These are phyloP conservation scores for Hydrozoanthus tunicans DNA, from an alignment of 64 coral and sea anemone species.

Conservation along the genomic window DNA sequence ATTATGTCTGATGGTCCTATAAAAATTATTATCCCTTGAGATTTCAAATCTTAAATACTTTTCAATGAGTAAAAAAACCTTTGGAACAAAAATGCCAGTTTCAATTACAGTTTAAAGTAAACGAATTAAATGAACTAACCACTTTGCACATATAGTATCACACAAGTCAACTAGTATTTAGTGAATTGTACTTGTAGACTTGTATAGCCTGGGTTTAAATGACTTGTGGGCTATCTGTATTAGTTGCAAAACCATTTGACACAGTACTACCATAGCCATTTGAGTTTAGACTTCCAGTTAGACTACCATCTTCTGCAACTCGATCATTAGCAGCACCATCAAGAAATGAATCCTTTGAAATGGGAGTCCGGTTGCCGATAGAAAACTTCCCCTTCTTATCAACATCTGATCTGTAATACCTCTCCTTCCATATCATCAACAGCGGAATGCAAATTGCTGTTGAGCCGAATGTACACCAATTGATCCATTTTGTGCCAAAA, in stretches of 20 bases:
- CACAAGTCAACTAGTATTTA: too few relatives aligned
- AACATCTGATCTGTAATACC: constrained; percentile 81
- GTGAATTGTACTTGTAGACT: too few relatives aligned
- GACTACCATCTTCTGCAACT: background rate
- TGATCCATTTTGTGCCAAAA: constrained; percentile 96
- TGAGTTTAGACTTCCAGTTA: background rate
- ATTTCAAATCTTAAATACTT: too few relatives aligned
- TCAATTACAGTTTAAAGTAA: too few relatives aligned
- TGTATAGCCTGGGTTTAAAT: background rate
- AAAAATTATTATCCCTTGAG: too few relatives aligned
- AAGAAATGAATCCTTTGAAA: background rate
- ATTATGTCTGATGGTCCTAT: too few relatives aligned
- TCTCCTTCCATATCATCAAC: constrained; percentile 70
- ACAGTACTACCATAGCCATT: constrained; percentile 14
- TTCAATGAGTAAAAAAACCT: too few relatives aligned
- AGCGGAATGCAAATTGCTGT: constrained; percentile 72
- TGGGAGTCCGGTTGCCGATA: background rate
- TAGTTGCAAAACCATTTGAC: constrained; percentile 16
- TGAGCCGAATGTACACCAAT: constrained; percentile 87
- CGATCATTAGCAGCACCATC: background rate
- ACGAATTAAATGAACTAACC: too few relatives aligned
- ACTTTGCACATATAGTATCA: too few relatives aligned
- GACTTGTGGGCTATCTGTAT: background rate
- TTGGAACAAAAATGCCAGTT: too few relatives aligned
- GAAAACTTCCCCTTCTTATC: constrained; percentile 55